phyloP scores from a whole-genome alignment of 2,113 vertebrate genomes.

The Sialia sialis region DNA sequence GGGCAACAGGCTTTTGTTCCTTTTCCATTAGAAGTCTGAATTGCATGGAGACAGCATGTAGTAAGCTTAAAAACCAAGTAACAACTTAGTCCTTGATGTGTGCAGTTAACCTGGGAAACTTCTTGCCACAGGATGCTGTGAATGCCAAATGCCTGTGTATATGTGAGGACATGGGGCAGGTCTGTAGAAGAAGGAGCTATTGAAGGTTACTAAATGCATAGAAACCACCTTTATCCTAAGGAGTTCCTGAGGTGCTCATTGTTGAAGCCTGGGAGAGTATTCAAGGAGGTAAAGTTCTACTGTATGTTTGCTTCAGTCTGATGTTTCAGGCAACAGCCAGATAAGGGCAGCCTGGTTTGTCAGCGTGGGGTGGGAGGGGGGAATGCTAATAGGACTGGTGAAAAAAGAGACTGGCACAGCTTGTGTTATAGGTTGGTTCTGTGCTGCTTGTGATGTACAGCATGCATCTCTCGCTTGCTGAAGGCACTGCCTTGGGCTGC shows the following conservation, averaged over 20 bases:
- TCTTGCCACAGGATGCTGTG: not conserved
- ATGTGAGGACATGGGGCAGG: not conserved
- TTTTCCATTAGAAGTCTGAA: not conserved
- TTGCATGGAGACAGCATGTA: not conserved
- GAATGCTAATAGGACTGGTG: not conserved
- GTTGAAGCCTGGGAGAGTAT: not conserved
- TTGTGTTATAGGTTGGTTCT: not conserved
- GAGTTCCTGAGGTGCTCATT: not conserved
- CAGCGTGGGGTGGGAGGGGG: rapidly evolving
- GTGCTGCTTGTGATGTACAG: not conserved
- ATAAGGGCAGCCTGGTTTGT: not conserved
- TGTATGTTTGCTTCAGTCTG: not conserved
- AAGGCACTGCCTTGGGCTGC: not conserved
- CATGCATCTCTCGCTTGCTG: not conserved
- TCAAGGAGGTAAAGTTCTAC: not conserved
- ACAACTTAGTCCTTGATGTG: not conserved
- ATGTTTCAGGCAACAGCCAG: not conserved
- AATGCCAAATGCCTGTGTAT: not conserved
- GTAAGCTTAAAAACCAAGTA: slow-evolving; percentile 8
- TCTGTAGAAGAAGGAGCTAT: not conserved
- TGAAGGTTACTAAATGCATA: not conserved
- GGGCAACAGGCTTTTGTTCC: not conserved
- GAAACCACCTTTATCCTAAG: not conserved
- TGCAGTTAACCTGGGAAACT: not conserved
- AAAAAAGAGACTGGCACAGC: not conserved